phyloP scores from a whole-genome alignment of 2,888 invertebrate species.

The Augochlorella aurata region DNA sequence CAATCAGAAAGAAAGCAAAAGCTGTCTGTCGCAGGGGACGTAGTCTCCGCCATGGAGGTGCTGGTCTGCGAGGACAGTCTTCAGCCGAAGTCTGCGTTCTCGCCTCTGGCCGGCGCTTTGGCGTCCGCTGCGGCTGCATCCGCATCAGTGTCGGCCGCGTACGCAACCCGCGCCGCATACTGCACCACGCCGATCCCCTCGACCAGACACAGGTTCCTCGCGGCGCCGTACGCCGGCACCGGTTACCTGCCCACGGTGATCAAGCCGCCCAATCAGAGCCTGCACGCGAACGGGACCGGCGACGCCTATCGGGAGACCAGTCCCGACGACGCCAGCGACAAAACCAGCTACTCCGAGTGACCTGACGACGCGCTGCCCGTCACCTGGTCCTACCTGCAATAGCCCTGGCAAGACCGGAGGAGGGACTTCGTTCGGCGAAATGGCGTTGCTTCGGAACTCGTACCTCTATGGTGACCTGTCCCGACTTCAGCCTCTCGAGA shows the following conservation, averaged over 20 bases:
- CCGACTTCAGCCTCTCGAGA: neutral
- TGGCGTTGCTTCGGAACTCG: conserved; percentile 3
- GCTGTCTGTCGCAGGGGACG: conserved; percentile 86
- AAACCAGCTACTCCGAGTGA: conserved; percentile 81
- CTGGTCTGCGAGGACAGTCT: conserved; percentile 88
- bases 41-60: conserved; percentile 95
- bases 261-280: conserved; percentile 80
- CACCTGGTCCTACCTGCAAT: conserved; percentile 66
- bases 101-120: conserved; percentile 86
- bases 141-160: conserved; percentile 75
- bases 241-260: conserved; percentile 92
- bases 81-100: conserved; percentile 89
- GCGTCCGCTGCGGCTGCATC: conserved; percentile 77
- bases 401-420: conserved; percentile 16
- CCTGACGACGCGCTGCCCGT: conserved; percentile 63
- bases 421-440: conserved; percentile 19
- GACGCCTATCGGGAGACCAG: conserved; percentile 78
- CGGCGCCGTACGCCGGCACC: conserved; percentile 92
- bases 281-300: conserved; percentile 75
- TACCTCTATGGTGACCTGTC: neutral
- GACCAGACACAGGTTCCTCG: conserved; percentile 89
- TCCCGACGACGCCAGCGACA: conserved; percentile 80
- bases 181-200: conserved; percentile 84
- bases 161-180: conserved; percentile 75
- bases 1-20: conserved; percentile 14